Conservation (phyloP, 2,797 vertebrate genomes). For the Taenioides sp. region DNA sequence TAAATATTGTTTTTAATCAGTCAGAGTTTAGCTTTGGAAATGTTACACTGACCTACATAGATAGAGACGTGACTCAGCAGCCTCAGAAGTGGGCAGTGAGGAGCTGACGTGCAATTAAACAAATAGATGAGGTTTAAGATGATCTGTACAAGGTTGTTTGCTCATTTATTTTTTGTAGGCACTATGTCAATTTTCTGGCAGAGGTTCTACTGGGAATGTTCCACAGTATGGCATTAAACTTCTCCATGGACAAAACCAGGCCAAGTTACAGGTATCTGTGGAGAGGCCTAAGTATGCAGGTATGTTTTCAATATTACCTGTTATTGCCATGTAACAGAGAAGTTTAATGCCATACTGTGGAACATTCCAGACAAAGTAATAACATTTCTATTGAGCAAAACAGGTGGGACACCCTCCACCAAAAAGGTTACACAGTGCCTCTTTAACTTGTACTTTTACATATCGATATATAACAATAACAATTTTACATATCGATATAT, state of each 20-base stretch:
- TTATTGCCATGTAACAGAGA: neutral
- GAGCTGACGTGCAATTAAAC: neutral
- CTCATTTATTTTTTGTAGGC: too few species aligned
- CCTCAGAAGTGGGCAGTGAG: neutral
- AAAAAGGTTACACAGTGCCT: too few species aligned
- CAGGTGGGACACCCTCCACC: neutral
- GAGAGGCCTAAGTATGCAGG: neutral
- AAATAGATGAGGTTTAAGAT: too few species aligned
- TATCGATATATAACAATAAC: too few species aligned
- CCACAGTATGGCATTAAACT: neutral
- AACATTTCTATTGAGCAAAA: neutral
- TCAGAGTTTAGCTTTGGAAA: conserved; percentile 5
- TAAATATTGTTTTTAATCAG: conserved; percentile 21
- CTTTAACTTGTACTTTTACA: too few species aligned
- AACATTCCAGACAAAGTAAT: neutral
- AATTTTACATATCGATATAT: too few species aligned
- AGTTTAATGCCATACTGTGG: neutral
- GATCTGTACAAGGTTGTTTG: too few species aligned
- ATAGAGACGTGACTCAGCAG: neutral
- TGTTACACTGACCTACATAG: conserved; percentile 20
- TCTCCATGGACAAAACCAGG: neutral
- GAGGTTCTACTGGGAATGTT: neutral
- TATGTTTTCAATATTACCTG: too few species aligned
- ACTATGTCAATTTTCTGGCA: neutral
- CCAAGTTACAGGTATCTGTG: neutral